Evolutionary conservation across 2,113 vertebrate species (phyloP).

Genomic region (Mormoops blainvillei): DNA sequence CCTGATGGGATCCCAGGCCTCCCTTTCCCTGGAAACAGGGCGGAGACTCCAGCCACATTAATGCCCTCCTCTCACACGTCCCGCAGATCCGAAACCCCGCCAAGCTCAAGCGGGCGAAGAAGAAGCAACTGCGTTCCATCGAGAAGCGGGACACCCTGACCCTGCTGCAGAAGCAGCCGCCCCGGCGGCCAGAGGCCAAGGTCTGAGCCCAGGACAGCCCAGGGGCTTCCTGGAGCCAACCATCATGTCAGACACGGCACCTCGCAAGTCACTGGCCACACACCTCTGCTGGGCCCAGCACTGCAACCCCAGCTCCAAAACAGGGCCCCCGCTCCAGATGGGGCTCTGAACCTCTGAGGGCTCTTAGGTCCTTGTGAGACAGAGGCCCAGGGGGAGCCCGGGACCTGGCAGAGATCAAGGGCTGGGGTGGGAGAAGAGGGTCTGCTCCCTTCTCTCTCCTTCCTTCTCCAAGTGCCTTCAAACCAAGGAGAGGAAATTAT

Average conservation of each 20-base stretch:
- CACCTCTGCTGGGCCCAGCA: accelerated
- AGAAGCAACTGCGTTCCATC: slow-evolving; percentile 89
- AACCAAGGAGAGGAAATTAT: not conserved
- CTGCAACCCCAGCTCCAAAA: not conserved
- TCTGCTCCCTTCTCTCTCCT: accelerated
- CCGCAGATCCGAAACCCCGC: slow-evolving; percentile 90
- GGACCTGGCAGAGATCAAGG: not conserved
- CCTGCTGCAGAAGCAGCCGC: slow-evolving; percentile 78
- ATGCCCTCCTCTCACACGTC: not conserved
- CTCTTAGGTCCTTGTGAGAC: not conserved
- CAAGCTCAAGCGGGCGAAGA: slow-evolving; percentile 94
- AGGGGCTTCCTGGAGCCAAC: not conserved
- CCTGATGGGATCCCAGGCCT: not conserved
- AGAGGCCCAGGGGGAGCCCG: not conserved
- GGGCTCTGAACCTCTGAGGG: not conserved
- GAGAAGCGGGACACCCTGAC: slow-evolving; percentile 92
- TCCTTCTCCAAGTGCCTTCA: slow-evolving; percentile 36
- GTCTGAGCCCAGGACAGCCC: slow-evolving; percentile 19
- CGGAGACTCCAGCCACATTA: not conserved
- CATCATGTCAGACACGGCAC: not conserved
- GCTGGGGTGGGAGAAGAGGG: not conserved
- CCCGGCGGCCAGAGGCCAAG: not conserved
- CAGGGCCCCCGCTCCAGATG: accelerated
- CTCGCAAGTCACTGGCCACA: accelerated
- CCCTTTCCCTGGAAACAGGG: not conserved